Evolutionary conservation across 2,888 invertebrate species (phyloP), one percentile per base, ranked within the genome.

Genomic region (Chrysolina haemoptera): DNA sequence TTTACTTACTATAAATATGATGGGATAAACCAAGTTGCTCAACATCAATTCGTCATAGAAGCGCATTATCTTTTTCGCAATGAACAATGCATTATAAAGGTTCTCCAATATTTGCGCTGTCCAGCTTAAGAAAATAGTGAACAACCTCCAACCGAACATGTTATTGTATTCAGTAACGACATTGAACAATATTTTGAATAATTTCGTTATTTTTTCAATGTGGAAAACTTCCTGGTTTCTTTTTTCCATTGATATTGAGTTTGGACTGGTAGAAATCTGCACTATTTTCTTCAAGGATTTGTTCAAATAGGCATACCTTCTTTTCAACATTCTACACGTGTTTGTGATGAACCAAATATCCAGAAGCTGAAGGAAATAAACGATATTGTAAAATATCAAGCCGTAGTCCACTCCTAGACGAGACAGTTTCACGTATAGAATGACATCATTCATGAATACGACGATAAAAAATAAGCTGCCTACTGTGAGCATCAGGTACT

Each of bases 91-190:
- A 35, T 50, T 50, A 27, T 66, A 66, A 12, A 66, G 20, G 22
- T 50, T 66, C 9, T n/a, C 16, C 50, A 66, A 11, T 18, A 50
- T 16, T 27, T 50, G 48, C 9, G 22, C 27, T 4, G 66, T 66
- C 66, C 66, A 66, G 12, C 66, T 50, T n/a, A 48, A 50, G 16
- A 66, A 66, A 48, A 66, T 66, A 16, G 66, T 20, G 8, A 66
- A 66, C 22, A 66, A 16, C 27, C 66, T 66, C 66, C 66, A 66
- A 11, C 66, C 66, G n/a, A 50, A 66, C 1, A 66, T 5, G 5
- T 48, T n/a, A 46, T 66, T 66, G 50, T 46, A 66, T 66, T 66
- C 50, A 6, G 16, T 35, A 48, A 66, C 50, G 14, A 43, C 16
- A 35, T 35, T 16, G 16, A 50, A 66, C 16, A 50, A 16, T 48